A percentile compares a stretch with the other conserved stretches of the same genome.
phyloP scores from a whole-genome alignment of 1,140 invertebrate genomes.

The Neelides sp. region DNA sequence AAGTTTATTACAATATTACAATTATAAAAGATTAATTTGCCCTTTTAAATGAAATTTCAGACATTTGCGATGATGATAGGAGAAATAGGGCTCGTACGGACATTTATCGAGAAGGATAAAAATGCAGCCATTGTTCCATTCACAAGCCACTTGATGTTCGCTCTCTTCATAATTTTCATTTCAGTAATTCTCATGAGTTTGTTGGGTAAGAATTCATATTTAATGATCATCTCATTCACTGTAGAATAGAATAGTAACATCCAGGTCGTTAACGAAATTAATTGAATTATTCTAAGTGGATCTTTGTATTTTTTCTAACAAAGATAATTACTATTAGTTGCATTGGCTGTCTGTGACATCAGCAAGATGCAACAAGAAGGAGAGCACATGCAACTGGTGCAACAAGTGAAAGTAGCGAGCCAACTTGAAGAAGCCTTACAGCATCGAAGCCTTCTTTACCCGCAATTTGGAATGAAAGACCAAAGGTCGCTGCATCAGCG shows the following conservation, averaged over 20 bases:
- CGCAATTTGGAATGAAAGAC: slow-evolving; percentile 29
- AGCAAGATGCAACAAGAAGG: slow-evolving; percentile 30
- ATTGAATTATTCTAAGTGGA: too few species aligned
- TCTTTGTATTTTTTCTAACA: too few species aligned
- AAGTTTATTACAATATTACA: too few species aligned
- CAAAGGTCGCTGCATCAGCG: slow-evolving; percentile 25
- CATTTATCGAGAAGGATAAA: slow-evolving; percentile 28
- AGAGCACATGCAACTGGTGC: slow-evolving; percentile 31
- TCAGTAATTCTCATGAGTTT: slow-evolving; percentile 31
- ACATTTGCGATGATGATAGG: slow-evolving; percentile 32
- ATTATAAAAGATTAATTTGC: too few species aligned
- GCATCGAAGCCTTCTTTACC: slow-evolving; percentile 29
- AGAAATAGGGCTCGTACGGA: slow-evolving; percentile 25
- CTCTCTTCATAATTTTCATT: slow-evolving; percentile 31
- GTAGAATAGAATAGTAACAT: too few species aligned
- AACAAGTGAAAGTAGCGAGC: slow-evolving; percentile 29
- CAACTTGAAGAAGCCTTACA: slow-evolving; percentile 31
- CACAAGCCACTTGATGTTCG: slow-evolving; percentile 31
- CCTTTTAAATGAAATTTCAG: slow-evolving; percentile 13
- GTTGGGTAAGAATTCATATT: too few species aligned
- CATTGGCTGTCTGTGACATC: slow-evolving; percentile 30
- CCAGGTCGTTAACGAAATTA: too few species aligned
- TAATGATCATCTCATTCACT: too few species aligned
- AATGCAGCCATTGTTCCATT: slow-evolving; percentile 26
- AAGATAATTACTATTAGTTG: slow-evolving; percentile 28